Percentiles rank a stretch among this genome's conserved stretches.
phyloP scores from a whole-genome alignment of 1,140 invertebrate genomes.

The Heterodera schachtii region DNA sequence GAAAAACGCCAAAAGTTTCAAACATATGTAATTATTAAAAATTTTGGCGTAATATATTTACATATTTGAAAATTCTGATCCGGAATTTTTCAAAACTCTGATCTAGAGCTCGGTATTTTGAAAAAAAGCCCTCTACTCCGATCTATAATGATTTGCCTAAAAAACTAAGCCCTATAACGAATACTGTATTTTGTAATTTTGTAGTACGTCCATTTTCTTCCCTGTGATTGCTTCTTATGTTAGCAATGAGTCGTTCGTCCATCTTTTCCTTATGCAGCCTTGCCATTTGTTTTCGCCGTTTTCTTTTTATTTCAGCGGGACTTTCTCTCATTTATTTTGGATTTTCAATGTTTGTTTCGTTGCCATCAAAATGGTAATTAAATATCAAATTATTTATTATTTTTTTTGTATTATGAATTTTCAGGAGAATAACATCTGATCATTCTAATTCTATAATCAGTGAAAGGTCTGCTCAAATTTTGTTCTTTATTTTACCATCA shows the following conservation, averaged over 20 bases:
- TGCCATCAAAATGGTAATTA: slow-evolving; percentile 25
- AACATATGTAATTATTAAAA: too few species aligned
- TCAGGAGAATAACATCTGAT: slow-evolving; percentile 7
- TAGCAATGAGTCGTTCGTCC: slow-evolving; percentile 8
- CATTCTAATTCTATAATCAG: neutral
- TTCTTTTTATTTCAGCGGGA: slow-evolving; percentile 29
- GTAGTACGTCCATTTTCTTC: too few species aligned
- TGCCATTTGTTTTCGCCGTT: slow-evolving; percentile 31
- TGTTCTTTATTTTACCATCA: neutral
- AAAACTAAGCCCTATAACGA: too few species aligned
- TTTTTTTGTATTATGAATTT: neutral
- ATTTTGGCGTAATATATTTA: too few species aligned
- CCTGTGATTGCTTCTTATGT: too few species aligned
- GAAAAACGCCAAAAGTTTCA: too few species aligned
- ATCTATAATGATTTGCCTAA: too few species aligned
- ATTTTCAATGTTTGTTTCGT: slow-evolving; percentile 28
- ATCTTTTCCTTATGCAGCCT: slow-evolving; percentile 36
- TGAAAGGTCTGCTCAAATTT: neutral
- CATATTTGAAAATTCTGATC: too few species aligned
- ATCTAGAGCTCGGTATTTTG: too few species aligned
- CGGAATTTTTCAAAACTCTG: too few species aligned
- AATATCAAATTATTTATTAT: slow-evolving; percentile 7
- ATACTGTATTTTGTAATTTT: too few species aligned
- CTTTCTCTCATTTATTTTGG: slow-evolving; percentile 30
- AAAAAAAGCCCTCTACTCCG: too few species aligned